Percentiles rank a stretch among this genome's conserved stretches.
Conservation (phyloP, 2,888 invertebrate species). For the Encarsia formosa region DNA sequence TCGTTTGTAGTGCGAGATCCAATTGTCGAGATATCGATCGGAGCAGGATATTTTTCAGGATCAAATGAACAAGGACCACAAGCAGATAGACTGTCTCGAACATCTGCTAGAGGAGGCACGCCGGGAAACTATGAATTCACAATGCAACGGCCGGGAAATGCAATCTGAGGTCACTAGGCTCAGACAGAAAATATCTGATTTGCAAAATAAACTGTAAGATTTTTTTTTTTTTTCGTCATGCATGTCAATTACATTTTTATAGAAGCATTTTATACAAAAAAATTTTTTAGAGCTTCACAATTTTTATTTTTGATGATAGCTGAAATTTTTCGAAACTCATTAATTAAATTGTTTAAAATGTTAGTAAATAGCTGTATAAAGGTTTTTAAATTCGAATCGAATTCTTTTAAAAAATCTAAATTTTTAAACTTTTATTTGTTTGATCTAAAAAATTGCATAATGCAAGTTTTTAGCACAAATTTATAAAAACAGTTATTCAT, state of each 20-base stretch:
- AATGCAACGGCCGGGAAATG: slow-evolving; percentile 62
- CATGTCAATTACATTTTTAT: slow-evolving; percentile 11
- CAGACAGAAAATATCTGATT: slow-evolving; percentile 55
- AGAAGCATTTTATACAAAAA: not conserved
- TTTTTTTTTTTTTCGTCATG: not conserved
- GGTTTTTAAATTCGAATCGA: too few species aligned
- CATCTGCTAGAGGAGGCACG: slow-evolving; percentile 57
- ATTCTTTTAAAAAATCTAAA: too few species aligned
- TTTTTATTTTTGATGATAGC: not conserved
- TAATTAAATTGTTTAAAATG: too few species aligned
- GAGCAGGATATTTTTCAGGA: slow-evolving; percentile 51
- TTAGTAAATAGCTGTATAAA: too few species aligned
- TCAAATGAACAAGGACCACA: slow-evolving; percentile 51
- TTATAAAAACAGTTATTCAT: too few species aligned
- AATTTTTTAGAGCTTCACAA: not conserved
- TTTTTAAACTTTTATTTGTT: too few species aligned
- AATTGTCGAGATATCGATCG: slow-evolving; percentile 52
- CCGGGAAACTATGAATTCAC: slow-evolving; percentile 61
- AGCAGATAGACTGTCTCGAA: slow-evolving; percentile 56
- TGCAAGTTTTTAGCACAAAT: too few species aligned
- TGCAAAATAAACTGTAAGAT: slow-evolving; percentile 56
- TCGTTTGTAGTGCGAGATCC: slow-evolving; percentile 52
- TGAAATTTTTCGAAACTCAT: too few species aligned
- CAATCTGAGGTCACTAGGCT: slow-evolving; percentile 60
- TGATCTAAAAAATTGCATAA: too few species aligned